These are phyloP conservation scores for Pinctada fucata DNA, from an alignment of 2,888 invertebrate species.

Conservation along the genomic window DNA sequence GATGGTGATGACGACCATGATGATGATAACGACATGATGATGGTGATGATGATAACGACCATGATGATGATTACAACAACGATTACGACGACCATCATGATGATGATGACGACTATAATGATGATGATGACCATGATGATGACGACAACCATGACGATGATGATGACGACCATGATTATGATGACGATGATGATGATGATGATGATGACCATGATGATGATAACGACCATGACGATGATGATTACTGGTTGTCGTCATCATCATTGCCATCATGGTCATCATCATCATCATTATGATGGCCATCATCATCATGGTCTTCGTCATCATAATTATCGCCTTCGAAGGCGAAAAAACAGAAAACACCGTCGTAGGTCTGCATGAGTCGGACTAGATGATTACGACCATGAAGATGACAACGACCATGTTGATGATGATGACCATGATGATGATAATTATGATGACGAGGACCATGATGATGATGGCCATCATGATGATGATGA, in stretches of 20 bases:
- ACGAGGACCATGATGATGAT: not conserved
- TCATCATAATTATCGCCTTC: no score
- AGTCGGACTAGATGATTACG: not conserved
- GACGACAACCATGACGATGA: not conserved
- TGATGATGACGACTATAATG: not conserved
- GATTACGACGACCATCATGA: not conserved
- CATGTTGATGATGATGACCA: not conserved
- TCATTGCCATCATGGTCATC: no score
- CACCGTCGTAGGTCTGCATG: no score
- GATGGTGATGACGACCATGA: not conserved
- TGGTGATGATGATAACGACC: not conserved
- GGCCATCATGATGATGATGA: not conserved
- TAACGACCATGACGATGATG: conserved; percentile 1
- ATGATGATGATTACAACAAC: not conserved
- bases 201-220: conserved; percentile 1
- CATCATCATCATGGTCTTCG: no score
- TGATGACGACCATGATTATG: not conserved
- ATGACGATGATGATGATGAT: not conserved
- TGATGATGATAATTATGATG: conserved; percentile 1
- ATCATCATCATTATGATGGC: no score
- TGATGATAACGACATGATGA: not conserved
- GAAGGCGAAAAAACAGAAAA: no score
- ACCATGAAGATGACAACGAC: not conserved
- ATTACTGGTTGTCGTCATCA: not conserved
- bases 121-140: not conserved